These are phyloP conservation scores for Aproaerema taeniolella DNA, from an alignment of 2,888 invertebrate genomes.

Conservation along the genomic window DNA sequence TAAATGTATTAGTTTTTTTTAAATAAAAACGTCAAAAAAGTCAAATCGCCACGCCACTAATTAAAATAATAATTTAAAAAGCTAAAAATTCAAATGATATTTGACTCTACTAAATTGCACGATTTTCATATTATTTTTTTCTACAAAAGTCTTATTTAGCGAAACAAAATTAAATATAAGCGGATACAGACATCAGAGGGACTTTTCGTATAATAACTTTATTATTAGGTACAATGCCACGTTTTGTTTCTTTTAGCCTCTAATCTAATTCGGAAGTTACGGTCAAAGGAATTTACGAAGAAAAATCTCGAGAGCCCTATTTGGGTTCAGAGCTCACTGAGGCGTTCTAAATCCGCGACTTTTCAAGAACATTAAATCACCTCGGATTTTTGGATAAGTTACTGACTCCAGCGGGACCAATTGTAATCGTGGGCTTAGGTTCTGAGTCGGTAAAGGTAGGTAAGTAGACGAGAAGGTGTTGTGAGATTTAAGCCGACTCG, in stretches of 20 bases:
- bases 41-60: too few relatives aligned
- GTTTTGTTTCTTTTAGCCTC: constrained; percentile 24
- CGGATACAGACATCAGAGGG: neutral
- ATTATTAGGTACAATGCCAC: constrained; percentile 23
- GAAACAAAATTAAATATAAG: too few relatives aligned
- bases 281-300: constrained; percentile 29
- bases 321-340: constrained; percentile 23
- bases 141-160: too few relatives aligned
- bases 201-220: constrained; percentile 15
- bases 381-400: constrained; percentile 51
- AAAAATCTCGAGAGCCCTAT: constrained; percentile 30
- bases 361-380: constrained; percentile 46
- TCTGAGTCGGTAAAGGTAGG: constrained; percentile 17
- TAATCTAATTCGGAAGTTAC: constrained; percentile 29
- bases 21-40: too few relatives aligned
- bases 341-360: constrained; percentile 36
- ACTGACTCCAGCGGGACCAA: constrained; percentile 40
- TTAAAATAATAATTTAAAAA: too few relatives aligned
- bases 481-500: constrained; percentile 31
- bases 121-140: too few relatives aligned
- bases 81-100: too few relatives aligned
- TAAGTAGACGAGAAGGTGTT: too few relatives aligned
- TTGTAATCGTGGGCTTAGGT: constrained; percentile 41
- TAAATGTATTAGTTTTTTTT: too few relatives aligned
- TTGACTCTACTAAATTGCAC: too few relatives aligned